These are phyloP conservation scores for Spialia ferax DNA, from an alignment of 2,888 invertebrate genomes.

Conservation along the genomic window DNA sequence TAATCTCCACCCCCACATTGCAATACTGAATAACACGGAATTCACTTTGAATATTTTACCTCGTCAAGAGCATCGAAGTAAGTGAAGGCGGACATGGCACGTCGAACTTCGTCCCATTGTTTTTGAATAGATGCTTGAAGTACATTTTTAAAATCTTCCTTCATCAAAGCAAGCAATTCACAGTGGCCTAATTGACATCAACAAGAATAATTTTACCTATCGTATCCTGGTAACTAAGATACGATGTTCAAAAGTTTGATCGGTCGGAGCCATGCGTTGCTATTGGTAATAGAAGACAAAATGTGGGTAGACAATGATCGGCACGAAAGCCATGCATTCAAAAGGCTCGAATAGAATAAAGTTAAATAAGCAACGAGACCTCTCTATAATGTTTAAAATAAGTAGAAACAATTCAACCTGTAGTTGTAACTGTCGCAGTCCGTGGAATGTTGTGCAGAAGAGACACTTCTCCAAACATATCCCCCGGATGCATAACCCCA, in stretches of 20 bases:
- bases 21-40: constrained; percentile 14
- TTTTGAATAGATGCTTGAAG: constrained; percentile 86
- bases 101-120: constrained; percentile 88
- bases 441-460: constrained; percentile 87
- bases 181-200: constrained; percentile 72
- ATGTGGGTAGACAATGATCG: neutral
- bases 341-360: no score
- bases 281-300: neutral
- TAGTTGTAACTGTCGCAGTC: constrained; percentile 87
- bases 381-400: neutral
- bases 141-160: constrained; percentile 88
- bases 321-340: no score
- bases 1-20: constrained; percentile 31
- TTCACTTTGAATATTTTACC: constrained; percentile 44
- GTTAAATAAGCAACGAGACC: no score
- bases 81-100: constrained; percentile 87
- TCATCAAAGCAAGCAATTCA: constrained; percentile 88
- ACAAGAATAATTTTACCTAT: neutral
- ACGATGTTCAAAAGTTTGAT: neutral
- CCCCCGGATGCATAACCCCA: constrained; percentile 84
- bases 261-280: neutral
- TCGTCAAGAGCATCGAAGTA: constrained; percentile 89
- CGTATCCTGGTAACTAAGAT: constrained; percentile 5
- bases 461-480: constrained; percentile 90
- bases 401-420: constrained; percentile 59